Evolutionary conservation across 2,888 invertebrate species (phyloP), one percentile per base, ranked within the genome.

Genomic region (Platycheirus rosarum): DNA sequence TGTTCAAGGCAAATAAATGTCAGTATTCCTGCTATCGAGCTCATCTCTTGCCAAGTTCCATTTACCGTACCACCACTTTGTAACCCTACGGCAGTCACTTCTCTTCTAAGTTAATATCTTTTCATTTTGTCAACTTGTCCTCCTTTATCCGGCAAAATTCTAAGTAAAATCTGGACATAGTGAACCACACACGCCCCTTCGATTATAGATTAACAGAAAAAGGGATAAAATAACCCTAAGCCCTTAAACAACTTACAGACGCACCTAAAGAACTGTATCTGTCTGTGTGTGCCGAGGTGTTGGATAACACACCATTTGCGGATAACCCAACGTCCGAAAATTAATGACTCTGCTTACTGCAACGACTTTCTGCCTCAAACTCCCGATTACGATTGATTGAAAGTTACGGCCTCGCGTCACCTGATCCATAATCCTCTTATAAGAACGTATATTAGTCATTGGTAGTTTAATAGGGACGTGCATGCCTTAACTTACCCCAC

Each of bases 391-490:
- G 66, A 60, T 80, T 76, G 76, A 80, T 80, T 80, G 76, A 80
- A 70, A 80, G 60, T 80, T 80, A 80, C 76, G 76, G 76, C 66
- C 66, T 44, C 69, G 75, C 75, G 79, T 75, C 75, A 79, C 79
- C 76, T 76, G 69, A 80, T 70, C 70, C 76, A 71, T 80, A 80
- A 80, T 80, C 80, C 76, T 71, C 70, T 76, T 80, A 80, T 53
- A 66, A 80, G 76, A 65, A 37, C 75, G 55, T 69, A 63, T 48
- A 68, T 63, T 79, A 57, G 44, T 62, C 42, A 49, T 40, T 32
- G 35, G 49, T 37, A 18, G 11, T 35, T 8, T n/a, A n/a, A n/a
- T n/a, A n/a, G n/a, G n/a, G n/a, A 32, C 35, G 35, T 29, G 8
- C 5, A 11, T n/a, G 20, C 23, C 14, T 23, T 14, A 26, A n/a